Base-by-base conservation (phyloP, 2,888 invertebrate genomes). In the Dryomyza anilis region DNA sequence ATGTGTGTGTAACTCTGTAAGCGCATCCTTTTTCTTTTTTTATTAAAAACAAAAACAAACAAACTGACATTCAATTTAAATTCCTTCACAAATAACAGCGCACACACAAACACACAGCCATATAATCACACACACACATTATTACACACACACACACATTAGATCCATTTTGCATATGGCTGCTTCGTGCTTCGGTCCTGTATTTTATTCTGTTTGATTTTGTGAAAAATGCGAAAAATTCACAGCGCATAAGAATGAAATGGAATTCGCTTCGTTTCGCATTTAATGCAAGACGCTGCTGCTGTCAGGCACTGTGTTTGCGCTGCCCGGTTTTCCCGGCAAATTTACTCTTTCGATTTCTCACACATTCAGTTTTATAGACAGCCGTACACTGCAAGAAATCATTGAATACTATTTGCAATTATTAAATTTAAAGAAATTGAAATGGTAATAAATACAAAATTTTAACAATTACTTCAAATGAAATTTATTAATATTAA, bases 31-130 rank as follows among this genome's bases (percentile, higher is more conserved):
- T 72, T 67, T 62, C 53, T 70, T 72, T 70, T 70, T 68, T 68
- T 72, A 73, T n/a, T n/a, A n/a, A n/a, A n/a, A n/a, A n/a, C n/a
- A n/a, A n/a, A 74, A 74, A 74, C 78, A 79, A 79, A 79, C 78
- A 79, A 74, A 77, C 76, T 79, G 79, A 79, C 79, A 79, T 79
- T 78, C 78, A 78, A 79, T 79, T 79, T 79, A 78, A 79, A 79
- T 79, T 79, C 78, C 78, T 77, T 73, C 72, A 76, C 76, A 76
- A 76, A 64, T 64, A 39, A 64, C 56, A 48, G 48, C 56, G 50
- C 55, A 55, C n/a, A 45, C 45, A 8, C 14, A 19, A 19, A 43
- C 12, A 33, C 33, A 33, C 6, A 33, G 7, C 14, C n/a, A 43
- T 3, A 12, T 19, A 23, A 19, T 21, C 48, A 25, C 3, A 23